Evolutionary conservation across 2,797 vertebrate species (phyloP).

Genomic region (Hapalemur alaotrensis): DNA sequence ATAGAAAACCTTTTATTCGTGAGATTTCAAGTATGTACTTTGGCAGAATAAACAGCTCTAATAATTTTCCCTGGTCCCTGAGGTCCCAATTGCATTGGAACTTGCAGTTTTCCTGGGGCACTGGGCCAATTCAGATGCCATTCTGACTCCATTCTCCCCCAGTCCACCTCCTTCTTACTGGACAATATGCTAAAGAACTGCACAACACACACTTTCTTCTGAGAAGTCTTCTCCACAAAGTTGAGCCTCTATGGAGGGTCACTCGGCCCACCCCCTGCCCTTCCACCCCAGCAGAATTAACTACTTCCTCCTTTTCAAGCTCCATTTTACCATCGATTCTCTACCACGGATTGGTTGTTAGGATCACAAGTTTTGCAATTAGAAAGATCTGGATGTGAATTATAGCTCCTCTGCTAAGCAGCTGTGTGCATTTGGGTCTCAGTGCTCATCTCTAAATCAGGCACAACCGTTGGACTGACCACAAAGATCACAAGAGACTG

Average conservation of each 20-base stretch:
- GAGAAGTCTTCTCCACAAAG: neutral
- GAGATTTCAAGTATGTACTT: neutral
- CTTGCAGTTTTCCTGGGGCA: neutral
- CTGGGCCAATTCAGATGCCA: neutral
- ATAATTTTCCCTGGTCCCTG: neutral
- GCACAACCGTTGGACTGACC: neutral
- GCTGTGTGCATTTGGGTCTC: neutral
- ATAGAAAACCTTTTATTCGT: slow-evolving; percentile 45
- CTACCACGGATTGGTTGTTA: neutral
- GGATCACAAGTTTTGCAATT: neutral
- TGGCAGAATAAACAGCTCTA: neutral
- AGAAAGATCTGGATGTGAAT: neutral
- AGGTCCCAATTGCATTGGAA: neutral
- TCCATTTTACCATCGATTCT: neutral
- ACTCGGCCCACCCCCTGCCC: too few species aligned
- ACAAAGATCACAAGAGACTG: neutral
- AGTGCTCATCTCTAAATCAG: neutral
- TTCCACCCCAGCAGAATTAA: neutral
- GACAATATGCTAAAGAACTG: neutral
- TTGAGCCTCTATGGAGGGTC: neutral
- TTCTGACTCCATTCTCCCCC: neutral
- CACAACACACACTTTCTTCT: neutral
- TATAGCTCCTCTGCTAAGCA: neutral
- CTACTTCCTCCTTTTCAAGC: neutral
- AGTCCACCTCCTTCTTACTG: neutral